Base-by-base conservation (phyloP, 1,140 invertebrate genomes). In the Neodiprion virginianus region DNA sequence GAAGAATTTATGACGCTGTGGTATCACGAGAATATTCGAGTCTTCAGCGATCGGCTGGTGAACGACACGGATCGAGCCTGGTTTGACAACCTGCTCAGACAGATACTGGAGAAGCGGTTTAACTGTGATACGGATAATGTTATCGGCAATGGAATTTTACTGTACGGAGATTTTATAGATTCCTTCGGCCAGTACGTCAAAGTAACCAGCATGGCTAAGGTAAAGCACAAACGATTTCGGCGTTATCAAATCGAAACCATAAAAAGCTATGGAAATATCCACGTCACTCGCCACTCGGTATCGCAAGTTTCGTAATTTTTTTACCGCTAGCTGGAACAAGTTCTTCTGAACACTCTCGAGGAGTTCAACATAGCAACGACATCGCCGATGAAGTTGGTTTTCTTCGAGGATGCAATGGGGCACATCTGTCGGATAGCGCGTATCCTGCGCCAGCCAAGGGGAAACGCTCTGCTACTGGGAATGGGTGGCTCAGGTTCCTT, bases 21-120 rank as follows among this genome's bases (percentile, higher is more conserved):
- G 93, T 91, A 92, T 71, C 93, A 94, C 83, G 93, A 94, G 85
- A 90, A 91, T 21, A 90, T 90, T 79, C 88, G 93, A 48, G 92
- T 95, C 0, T 94, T 91, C 84, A 91, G 92, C 85, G 93, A 95
- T 85, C 90, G 93, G 72, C 83, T 95, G 47, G 89, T 92, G 2
- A 92, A 93, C 79, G 89, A 91, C 66, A 79, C 82, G 11, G 93
- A 94, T 77, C 82, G 91, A 7, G 77, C 88, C 12, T 93, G 92
- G 91, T 90, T 94, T 65, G 89, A 90, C 79, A 77, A 87, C 7
- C 78, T 92, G 12, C 79, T 94, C 2, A 83, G 87, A 48, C 83
- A 85, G 1, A 90, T 91, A 77, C 89, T 94, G 4, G 85, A 86
- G 23, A 83, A 89, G 0, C 86, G 90, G 14, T 95, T 94, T 78